phyloP scores from a whole-genome alignment of 2,797 vertebrate genomes.

The Coilia nasus region DNA sequence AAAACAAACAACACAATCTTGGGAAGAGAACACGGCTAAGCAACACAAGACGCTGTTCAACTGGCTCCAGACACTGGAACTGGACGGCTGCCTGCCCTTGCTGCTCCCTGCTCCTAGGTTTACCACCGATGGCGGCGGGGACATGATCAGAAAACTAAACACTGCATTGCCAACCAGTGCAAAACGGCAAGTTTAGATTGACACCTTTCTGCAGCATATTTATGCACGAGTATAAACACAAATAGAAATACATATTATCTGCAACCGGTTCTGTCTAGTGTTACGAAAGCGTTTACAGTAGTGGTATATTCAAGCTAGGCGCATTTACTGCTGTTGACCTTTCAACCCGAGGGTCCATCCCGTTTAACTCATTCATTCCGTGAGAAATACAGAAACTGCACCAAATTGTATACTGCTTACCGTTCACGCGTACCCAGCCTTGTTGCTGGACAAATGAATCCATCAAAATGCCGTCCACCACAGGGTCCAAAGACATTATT shows the following conservation, averaged over 20 bases:
- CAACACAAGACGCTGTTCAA: no score
- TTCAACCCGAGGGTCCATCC: background rate
- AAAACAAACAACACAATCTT: no score
- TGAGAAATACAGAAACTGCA: background rate
- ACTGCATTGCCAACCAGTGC: background rate
- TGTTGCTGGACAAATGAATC: constrained; percentile 90
- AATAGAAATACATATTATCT: no score
- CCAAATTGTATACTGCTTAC: constrained; percentile 70
- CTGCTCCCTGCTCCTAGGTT: background rate
- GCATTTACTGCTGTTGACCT: background rate
- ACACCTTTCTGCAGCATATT: background rate
- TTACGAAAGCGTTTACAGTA: background rate
- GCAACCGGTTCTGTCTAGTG: background rate
- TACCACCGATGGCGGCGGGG: background rate
- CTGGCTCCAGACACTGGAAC: no score
- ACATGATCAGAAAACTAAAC: background rate
- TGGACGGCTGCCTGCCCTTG: background rate
- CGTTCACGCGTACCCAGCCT: constrained; percentile 90
- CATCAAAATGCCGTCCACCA: constrained; percentile 85
- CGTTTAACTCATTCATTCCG: background rate
- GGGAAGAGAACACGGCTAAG: no score
- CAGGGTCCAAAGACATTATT: constrained; percentile 70
- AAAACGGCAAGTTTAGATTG: background rate
- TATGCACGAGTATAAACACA: background rate
- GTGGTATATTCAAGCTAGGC: background rate